Percentiles rank a stretch among this genome's conserved stretches.
Conservation (phyloP, 2,888 invertebrate species). For the Macropis europaea region DNA sequence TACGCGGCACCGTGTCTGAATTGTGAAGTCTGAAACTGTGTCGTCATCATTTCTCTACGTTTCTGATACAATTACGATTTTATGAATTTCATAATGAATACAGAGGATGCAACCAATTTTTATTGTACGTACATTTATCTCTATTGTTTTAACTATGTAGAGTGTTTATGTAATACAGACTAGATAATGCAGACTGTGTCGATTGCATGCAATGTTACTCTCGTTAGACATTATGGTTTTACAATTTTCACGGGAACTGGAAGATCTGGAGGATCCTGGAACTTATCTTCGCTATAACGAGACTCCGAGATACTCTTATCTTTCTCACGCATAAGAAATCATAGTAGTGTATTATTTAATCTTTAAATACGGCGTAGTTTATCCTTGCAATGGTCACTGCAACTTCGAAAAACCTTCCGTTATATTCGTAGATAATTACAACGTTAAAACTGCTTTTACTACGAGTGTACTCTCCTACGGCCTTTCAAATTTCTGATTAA, state of each 20-base stretch:
- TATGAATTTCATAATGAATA: no score
- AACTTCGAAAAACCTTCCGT: background rate
- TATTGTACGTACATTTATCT: no score
- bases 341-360: constrained; percentile 22
- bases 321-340: constrained; percentile 34
- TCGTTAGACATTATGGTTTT: background rate
- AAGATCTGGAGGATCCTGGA: constrained; percentile 24
- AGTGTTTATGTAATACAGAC: no score
- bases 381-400: background rate
- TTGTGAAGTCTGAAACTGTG: background rate
- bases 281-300: constrained; percentile 32
- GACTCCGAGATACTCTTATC: background rate
- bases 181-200: background rate
- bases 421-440: background rate
- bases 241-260: constrained; percentile 16
- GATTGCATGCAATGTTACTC: background rate
- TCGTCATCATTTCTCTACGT: no score
- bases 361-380: background rate
- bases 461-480: no score
- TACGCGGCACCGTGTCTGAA: background rate
- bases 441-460: background rate
- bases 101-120: no score
- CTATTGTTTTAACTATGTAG: no score
- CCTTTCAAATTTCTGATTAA: no score
- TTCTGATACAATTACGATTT: no score